A percentile compares a stretch with the other conserved stretches of the same genome.
Conservation (phyloP, 2,888 invertebrate species). For the Limnephilus lunatus region DNA sequence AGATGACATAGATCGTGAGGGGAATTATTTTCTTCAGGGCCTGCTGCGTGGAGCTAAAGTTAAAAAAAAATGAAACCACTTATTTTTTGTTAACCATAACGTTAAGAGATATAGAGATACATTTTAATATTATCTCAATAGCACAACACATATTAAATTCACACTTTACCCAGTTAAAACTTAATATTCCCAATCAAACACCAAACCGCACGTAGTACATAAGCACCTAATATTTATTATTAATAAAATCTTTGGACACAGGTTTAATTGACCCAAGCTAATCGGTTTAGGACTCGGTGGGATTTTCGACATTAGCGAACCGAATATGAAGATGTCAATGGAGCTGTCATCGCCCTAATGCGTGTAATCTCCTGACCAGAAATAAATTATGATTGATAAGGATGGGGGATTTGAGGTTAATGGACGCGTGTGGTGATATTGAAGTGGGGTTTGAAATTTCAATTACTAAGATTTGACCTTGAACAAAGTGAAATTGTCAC, state of each 20-base stretch:
- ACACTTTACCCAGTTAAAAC: too few species aligned
- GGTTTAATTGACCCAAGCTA: conserved; percentile 37
- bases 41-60: too few species aligned
- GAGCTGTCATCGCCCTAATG: conserved; percentile 5
- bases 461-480: background rate
- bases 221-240: background rate
- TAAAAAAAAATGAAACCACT: too few species aligned
- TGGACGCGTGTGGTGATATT: background rate
- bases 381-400: conserved; percentile 38
- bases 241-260: background rate
- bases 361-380: conserved; percentile 28
- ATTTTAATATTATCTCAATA: too few species aligned
- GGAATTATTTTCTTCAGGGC: too few species aligned
- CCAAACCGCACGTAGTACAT: background rate
- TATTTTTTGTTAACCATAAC: too few species aligned
- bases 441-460: background rate
- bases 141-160: too few species aligned
- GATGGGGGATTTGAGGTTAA: background rate
- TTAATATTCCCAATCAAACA: background rate
- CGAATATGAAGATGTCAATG: conserved; percentile 37
- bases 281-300: conserved; percentile 7
- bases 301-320: background rate
- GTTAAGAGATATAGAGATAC: too few species aligned
- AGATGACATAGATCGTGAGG: too few species aligned
- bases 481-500: background rate